Base-by-base conservation (phyloP, 2,797 vertebrate genomes). In the Simalia tracyae region DNA sequence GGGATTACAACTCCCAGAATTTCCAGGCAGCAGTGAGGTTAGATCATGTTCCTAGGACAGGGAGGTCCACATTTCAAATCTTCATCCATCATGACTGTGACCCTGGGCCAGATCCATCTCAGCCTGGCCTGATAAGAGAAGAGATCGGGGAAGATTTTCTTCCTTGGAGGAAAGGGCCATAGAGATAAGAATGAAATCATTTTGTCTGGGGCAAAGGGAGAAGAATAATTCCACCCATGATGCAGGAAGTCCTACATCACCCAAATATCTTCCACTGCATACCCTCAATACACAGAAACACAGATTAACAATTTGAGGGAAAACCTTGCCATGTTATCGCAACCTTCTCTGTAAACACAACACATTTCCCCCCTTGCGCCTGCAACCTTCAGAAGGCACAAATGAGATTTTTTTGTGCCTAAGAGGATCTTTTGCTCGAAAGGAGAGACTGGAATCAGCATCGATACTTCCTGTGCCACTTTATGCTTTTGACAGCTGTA, bases 401-500 rank as follows among this genome's bases (percentile, higher is more conserved):
- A 31, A 31, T 26, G 64, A 68, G 28, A 31, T 31, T 5, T 28
- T 42, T 14, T 28, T 10, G 61, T 9, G 3, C 76, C 50, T 50
- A 4, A 5, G 42, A 12, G 46, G 24, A 12, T 22, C 9, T 54
- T 85, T 42, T 11, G 31, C 5, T 57, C 8, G 54, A 85, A 84
- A 84, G 14, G 46, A 84, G 50, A 15, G 81, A 14, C 17, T 5
- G 50, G 84, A 28, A 26, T 4, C 1, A 54, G 9, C 84, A 12
- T 1, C 36, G 76, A 93, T 86, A 72, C 85, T 4, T 57, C 4
- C 84, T 93, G 0, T 36, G 89, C 19, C 19, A 63, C 66, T 81
- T 8, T 61, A 76, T 46, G 2, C 59, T 93, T 93, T 1, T 42
- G 86, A 17, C 96, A 98, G 98, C 90, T 0, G 72, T 97, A 81